phyloP scores from a whole-genome alignment of 2,888 invertebrate species.

The Pammene fasciana region DNA sequence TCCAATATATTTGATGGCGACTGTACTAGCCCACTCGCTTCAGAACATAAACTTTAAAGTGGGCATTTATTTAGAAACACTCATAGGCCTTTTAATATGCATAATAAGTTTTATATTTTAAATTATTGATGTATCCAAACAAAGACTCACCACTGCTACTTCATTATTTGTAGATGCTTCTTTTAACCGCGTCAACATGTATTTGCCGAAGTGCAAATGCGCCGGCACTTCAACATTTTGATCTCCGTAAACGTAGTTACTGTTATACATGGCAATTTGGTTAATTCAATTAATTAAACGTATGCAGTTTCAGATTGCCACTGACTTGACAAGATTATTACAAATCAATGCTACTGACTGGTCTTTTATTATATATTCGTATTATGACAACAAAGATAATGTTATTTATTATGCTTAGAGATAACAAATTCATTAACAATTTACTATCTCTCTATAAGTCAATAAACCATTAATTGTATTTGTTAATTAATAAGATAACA shows the following conservation, averaged over 20 bases:
- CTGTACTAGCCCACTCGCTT: no score
- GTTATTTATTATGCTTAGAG: not conserved
- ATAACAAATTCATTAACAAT: constrained; percentile 19
- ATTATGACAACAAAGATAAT: constrained; percentile 15
- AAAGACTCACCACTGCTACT: constrained; percentile 62
- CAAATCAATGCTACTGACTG: not conserved
- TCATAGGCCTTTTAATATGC: no score
- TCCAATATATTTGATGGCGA: no score
- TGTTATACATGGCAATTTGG: constrained; percentile 50
- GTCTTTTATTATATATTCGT: constrained; percentile 2
- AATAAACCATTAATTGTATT: constrained; percentile 5
- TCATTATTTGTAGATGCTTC: constrained; percentile 48
- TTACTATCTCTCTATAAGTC: not conserved
- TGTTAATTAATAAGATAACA: constrained; percentile 7
- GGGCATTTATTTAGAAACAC: no score
- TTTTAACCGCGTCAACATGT: constrained; percentile 58
- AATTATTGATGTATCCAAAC: not conserved
- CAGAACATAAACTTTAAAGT: no score
- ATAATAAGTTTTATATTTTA: not conserved
- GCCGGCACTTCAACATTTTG: constrained; percentile 62
- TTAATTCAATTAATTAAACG: constrained; percentile 27
- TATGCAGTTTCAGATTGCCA: not conserved
- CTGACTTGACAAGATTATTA: not conserved
- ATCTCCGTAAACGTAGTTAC: constrained; percentile 59
- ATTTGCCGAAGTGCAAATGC: constrained; percentile 70